Base-by-base conservation (phyloP, 2,888 invertebrate species). In the Caenorhabditis sp. region DNA sequence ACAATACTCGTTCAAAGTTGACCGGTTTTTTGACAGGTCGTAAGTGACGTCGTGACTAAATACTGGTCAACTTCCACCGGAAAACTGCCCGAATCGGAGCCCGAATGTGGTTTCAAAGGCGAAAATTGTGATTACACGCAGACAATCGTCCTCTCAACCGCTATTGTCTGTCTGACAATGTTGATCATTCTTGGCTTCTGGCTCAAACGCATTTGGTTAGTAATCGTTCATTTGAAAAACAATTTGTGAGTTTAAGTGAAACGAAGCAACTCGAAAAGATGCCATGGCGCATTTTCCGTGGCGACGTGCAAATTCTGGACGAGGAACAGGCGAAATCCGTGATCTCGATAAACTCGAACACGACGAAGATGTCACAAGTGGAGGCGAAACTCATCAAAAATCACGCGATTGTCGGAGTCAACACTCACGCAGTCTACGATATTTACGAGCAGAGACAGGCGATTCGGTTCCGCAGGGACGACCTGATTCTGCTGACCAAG, bases 401-500 rank as follows among this genome's bases (percentile, higher is more conserved):
- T 59, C 87, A 87, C 56, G 87, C 86, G 9, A 84, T 88, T 7
- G 65, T 87, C 45, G 88, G 88, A 13, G 79, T 79, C 17, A 82
- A 84, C 52, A 82, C 82, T 1, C 82, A 84, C 52, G 77, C 80
- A 5, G 61, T 80, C 15, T 84, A 76, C 52, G 77, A 80, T 46
- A 26, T 71, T 9, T 82, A 78, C 43, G 78, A 74, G 26, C 84
- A 82, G 50, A 39, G 78, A 32, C 50, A 75, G 37, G 61, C 53
- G 5, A 81, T 84, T 46, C 59, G 53, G n/a, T 81, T 84, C 70
- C 50, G 48, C n/a, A 50, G 80, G 17, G 24, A 53, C 0, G 84
- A 84, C 30, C 41, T 84, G 20, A n/a, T 53, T 15, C 48, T 84
- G 35, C 50, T 84, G 52, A 80, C 75, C 13, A 77, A 65, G 78